Percentiles rank a stretch among this genome's conserved stretches.
These are phyloP conservation scores for Pachyseris speciosa DNA, from an alignment of 64 coral and sea anemone species.

Conservation along the genomic window DNA sequence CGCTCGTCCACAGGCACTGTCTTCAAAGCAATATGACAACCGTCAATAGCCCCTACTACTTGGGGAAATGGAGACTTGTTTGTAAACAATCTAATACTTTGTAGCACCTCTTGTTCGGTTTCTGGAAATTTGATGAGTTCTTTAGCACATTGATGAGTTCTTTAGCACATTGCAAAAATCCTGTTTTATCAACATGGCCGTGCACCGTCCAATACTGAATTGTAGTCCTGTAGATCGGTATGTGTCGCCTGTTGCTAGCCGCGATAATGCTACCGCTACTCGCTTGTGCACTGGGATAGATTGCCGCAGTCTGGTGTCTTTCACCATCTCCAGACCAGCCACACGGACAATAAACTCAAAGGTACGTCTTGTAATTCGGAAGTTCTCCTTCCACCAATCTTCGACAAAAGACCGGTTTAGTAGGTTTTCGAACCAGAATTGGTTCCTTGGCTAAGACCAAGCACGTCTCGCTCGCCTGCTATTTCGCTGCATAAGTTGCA, in stretches of 20 bases:
- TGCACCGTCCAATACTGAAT: constrained; percentile 39
- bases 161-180: constrained; percentile 52
- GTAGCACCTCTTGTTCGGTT: constrained; percentile 14
- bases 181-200: constrained; percentile 37
- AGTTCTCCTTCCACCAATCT: constrained; percentile 27
- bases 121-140: constrained; percentile 59
- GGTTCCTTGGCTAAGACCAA: constrained; percentile 13
- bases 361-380: constrained; percentile 4
- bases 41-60: constrained; percentile 39
- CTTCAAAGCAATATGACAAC: constrained; percentile 35
- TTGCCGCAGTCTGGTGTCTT: constrained; percentile 39
- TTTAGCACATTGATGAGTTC: neutral
- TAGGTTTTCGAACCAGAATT: constrained; percentile 20
- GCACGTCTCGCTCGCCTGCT: constrained; percentile 11
- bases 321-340: constrained; percentile 37
- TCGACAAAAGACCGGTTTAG: neutral
- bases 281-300: constrained; percentile 30
- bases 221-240: constrained; percentile 30
- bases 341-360: constrained; percentile 31
- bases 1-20: constrained; percentile 15
- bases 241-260: constrained; percentile 33
- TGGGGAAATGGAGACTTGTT: constrained; percentile 6
- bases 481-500: constrained; percentile 10
- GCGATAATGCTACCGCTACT: constrained; percentile 32
- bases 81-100: constrained; percentile 34